Evolutionary conservation across 2,888 invertebrate species (phyloP), one percentile per base, ranked within the genome.

Genomic region (Tetropium fuscum): DNA sequence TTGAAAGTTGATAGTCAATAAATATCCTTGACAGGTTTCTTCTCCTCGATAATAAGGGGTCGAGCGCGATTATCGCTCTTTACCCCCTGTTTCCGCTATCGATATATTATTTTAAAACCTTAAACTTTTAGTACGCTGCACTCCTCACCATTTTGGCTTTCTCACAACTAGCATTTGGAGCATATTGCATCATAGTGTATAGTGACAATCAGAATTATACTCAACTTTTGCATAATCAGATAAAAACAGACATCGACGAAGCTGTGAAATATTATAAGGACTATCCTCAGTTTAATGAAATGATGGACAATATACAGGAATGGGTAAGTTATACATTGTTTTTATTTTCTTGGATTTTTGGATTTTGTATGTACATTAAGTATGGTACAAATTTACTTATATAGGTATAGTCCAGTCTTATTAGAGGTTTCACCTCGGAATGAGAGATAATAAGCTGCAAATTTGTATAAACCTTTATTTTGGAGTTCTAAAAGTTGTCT

Each of bases 91-190:
- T 4, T 10, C 7, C 8, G 11, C 10, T 13, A 10, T 48, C 7
- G 5, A 34, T 15, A 16, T 38, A 4, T 11, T 19, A 2, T 55
- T 22, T 47, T 15, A n/a, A n/a, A n/a, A n/a, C n/a, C n/a, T n/a
- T n/a, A n/a, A n/a, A n/a, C n/a, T 60, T 65, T 2, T 34, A 70
- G 70, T 71, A 69, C 36, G 53, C 68, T 1, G 49, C 62, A 16
- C 55, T 66, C 10, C 44, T 71, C 4, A 36, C 60, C 5, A 2
- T 68, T 2, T 53, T 70, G 22, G 68, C 64, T 2, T 15, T 66
- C 2, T 38, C 60, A 0, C 70, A 70, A 19, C 36, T 69, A 6
- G 67, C 57, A 2, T 30, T 69, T 18, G 70, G 70, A 48, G 53
- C 32, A 10, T 63, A 53, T 32, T 66, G 59, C 7, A 15, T 54